Conservation (phyloP, 2,113 vertebrate genomes). For the Vulpes vulpes region DNA sequence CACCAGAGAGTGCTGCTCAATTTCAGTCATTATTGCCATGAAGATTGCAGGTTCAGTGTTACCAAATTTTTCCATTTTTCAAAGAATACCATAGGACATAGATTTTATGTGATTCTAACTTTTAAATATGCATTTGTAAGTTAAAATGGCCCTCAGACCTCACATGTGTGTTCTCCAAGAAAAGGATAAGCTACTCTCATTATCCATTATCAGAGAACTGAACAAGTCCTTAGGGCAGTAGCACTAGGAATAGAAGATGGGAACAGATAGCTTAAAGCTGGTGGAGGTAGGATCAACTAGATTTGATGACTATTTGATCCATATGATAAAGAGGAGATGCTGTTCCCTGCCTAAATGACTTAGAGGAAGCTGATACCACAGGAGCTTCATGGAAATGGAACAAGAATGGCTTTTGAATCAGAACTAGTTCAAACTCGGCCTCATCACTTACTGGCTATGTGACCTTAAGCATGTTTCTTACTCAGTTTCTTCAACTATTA, state of each 20-base stretch:
- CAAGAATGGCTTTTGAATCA: not conserved
- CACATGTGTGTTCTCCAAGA: not conserved
- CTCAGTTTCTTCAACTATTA: not conserved
- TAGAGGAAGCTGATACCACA: not conserved
- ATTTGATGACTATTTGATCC: not conserved
- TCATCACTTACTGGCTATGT: not conserved
- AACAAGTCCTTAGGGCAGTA: not conserved
- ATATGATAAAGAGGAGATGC: not conserved
- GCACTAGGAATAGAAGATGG: not conserved
- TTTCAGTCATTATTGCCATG: not conserved
- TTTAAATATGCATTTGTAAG: not conserved
- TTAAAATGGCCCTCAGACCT: not conserved
- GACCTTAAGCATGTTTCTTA: not conserved
- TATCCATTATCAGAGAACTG: not conserved
- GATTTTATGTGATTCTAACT: not conserved
- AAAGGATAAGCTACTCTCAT: not conserved
- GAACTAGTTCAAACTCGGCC: not conserved
- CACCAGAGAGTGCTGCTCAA: not conserved
- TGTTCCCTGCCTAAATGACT: constrained; percentile 3
- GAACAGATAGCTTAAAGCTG: not conserved
- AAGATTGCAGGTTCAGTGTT: too few species aligned
- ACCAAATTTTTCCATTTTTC: not conserved
- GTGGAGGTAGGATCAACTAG: not conserved
- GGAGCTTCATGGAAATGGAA: not conserved
- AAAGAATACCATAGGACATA: not conserved